Evolutionary conservation across 2,888 invertebrate species (phyloP).

Genomic region (Noctua pronuba): DNA sequence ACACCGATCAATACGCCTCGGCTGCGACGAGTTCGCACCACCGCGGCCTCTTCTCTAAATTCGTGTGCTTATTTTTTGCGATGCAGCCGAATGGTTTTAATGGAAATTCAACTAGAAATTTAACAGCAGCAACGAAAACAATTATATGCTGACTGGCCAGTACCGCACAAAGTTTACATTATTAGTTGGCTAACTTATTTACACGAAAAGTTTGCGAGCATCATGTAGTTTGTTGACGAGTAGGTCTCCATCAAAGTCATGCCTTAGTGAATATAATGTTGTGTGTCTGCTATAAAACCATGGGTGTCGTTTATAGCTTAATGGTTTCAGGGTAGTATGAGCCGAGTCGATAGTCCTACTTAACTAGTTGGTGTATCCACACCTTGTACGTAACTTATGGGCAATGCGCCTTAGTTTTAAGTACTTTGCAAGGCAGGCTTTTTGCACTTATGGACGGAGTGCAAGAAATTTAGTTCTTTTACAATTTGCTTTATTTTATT

Average conservation of each 20-base stretch:
- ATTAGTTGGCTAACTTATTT: slow-evolving; percentile 67
- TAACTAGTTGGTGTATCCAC: slow-evolving; percentile 69
- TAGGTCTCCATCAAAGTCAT: slow-evolving; percentile 50
- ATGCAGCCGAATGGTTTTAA: slow-evolving; percentile 78
- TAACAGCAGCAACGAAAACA: slow-evolving; percentile 69
- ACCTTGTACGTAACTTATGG: slow-evolving; percentile 64
- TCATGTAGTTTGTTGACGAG: slow-evolving; percentile 66
- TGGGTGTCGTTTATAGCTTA: slow-evolving; percentile 68
- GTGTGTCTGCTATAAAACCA: slow-evolving; percentile 56
- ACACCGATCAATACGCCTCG: slow-evolving; percentile 87
- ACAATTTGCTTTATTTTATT: slow-evolving; percentile 2
- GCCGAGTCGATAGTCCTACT: slow-evolving; percentile 77
- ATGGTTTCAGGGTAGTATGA: slow-evolving; percentile 64
- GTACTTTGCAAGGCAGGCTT: slow-evolving; percentile 62
- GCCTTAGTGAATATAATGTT: slow-evolving; percentile 60
- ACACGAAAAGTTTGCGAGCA: slow-evolving; percentile 72
- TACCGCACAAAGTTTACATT: slow-evolving; percentile 62
- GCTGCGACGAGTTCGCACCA: slow-evolving; percentile 85
- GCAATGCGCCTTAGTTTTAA: slow-evolving; percentile 69
- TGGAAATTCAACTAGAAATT: slow-evolving; percentile 73
- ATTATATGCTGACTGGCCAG: slow-evolving; percentile 67
- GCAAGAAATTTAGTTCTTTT: slow-evolving; percentile 20
- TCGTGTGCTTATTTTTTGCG: slow-evolving; percentile 83
- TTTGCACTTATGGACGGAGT: slow-evolving; percentile 32
- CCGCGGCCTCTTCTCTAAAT: slow-evolving; percentile 83